Percentiles rank a stretch among this genome's conserved stretches.
Evolutionary conservation across 53 echinoderm and acorn worm species (phyloP).

Genomic region (Echinometra lucunter): DNA sequence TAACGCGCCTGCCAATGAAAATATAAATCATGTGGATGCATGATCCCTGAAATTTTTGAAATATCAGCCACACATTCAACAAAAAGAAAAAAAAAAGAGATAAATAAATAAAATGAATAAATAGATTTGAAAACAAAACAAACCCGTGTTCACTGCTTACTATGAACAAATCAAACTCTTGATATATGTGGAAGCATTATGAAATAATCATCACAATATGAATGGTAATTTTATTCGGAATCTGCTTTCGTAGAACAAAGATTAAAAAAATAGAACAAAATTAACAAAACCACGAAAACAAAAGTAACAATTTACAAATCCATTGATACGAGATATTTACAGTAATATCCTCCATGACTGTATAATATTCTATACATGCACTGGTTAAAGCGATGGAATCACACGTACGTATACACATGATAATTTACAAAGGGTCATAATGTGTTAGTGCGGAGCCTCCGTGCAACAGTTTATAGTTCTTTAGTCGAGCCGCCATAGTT

Average conservation of each 20-base stretch:
- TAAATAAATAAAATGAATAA: too few relatives aligned
- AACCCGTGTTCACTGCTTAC: too few relatives aligned
- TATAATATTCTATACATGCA: background rate
- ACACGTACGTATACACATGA: background rate
- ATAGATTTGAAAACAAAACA: too few relatives aligned
- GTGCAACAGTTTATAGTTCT: background rate
- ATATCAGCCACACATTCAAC: too few relatives aligned
- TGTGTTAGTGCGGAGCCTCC: background rate
- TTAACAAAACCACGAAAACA: background rate
- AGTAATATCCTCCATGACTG: background rate
- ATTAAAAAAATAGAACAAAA: constrained; percentile 37
- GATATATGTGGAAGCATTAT: background rate
- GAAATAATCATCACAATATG: constrained; percentile 18
- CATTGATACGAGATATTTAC: constrained; percentile 11
- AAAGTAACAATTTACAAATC: background rate
- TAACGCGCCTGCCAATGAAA: too few relatives aligned
- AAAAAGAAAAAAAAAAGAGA: too few relatives aligned
- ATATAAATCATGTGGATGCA: too few relatives aligned
- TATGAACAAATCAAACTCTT: background rate
- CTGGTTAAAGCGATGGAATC: background rate
- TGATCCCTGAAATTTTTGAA: too few relatives aligned
- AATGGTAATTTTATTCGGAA: constrained; percentile 34
- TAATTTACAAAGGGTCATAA: constrained; percentile 1
- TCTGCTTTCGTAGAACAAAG: constrained; percentile 34
- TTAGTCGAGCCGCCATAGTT: background rate